phyloP scores from a whole-genome alignment of 2,888 invertebrate species.

The Pollenia angustigena region DNA sequence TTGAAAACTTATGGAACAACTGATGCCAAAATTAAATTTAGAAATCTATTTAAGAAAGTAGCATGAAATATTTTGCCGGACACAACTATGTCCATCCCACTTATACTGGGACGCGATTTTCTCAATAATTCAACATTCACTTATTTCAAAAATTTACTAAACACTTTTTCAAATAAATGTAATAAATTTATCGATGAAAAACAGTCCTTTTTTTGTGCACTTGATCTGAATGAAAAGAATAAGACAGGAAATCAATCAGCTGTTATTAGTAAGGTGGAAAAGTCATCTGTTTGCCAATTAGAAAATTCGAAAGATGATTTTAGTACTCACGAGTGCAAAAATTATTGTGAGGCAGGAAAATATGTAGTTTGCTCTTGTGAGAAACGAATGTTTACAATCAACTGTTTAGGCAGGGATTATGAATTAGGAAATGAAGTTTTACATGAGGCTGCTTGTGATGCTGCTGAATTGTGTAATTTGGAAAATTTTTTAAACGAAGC shows the following conservation, averaged over 20 bases:
- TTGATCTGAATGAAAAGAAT: no score
- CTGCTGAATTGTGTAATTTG: no score
- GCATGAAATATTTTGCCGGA: slow-evolving; percentile 48
- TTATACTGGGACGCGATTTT: slow-evolving; percentile 56
- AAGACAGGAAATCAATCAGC: no score
- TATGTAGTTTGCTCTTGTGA: slow-evolving; percentile 3
- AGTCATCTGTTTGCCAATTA: not conserved
- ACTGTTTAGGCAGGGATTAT: no score
- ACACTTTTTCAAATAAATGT: slow-evolving; percentile 28
- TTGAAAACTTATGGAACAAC: slow-evolving; percentile 46
- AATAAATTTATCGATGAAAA: slow-evolving; percentile 5
- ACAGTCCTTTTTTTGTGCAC: no score
- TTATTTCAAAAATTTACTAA: slow-evolving; percentile 18
- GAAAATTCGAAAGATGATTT: slow-evolving; percentile 6
- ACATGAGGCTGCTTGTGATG: no score
- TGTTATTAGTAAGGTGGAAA: slow-evolving; percentile 12
- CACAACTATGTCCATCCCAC: slow-evolving; percentile 47
- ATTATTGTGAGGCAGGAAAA: slow-evolving; percentile 1
- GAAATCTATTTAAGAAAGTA: slow-evolving; percentile 21
- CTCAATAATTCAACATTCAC: slow-evolving; percentile 49
- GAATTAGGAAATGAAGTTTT: no score
- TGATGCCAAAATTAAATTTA: slow-evolving; percentile 54
- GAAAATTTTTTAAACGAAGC: no score
- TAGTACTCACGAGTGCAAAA: not conserved
- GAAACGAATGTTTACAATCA: no score